Evolutionary conservation across 2,797 vertebrate species (phyloP), one percentile per base, ranked within the genome.

Genomic region (Fistularia tabacaria): DNA sequence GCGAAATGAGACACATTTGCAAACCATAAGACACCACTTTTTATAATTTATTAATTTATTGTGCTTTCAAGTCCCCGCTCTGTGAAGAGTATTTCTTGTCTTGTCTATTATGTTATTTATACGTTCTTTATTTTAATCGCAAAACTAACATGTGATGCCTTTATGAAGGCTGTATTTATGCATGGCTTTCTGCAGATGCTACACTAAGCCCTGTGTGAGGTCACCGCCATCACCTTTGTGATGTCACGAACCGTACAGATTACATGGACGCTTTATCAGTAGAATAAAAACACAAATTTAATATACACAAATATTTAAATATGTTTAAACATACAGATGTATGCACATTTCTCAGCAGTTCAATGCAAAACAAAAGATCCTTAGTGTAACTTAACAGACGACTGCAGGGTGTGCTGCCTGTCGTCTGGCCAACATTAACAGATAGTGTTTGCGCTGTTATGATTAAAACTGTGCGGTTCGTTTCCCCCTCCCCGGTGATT

Each of bases 161-260:
- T n/a, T n/a, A n/a, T n/a, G n/a, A n/a, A n/a, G n/a, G 25, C 5
- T 25, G 25, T 25, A 3, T 25, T 25, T 2, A 25, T 3, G 25
- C 25, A 5, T 25, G 25, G 25, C 25, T 25, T 25, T 25, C 25
- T 25, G 25, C 25, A 25, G 25, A 25, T 25, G 25, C 25, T 25
- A 25, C 2, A 5, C 25, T 25, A 25, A n/a, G 25, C 25, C 25
- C 25, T 25, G 25, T 25, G 25, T 25, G 25, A 25, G 25, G 25
- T 25, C 25, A 25, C 43, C 2, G 11, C 9, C 14, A 7, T 12
- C 43, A 10, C 14, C 10, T 45, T 2, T 9, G 10, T 13, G 14
- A 45, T 9, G 6, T 45, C 11, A 45, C 9, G 93, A 93, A 94
- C 87, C 91, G 90, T 92, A 95, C 94, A 90, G 90, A 93, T 93